Evolutionary conservation across 2,888 invertebrate genomes (phyloP).

Genomic region (Tenodera sinensis): DNA sequence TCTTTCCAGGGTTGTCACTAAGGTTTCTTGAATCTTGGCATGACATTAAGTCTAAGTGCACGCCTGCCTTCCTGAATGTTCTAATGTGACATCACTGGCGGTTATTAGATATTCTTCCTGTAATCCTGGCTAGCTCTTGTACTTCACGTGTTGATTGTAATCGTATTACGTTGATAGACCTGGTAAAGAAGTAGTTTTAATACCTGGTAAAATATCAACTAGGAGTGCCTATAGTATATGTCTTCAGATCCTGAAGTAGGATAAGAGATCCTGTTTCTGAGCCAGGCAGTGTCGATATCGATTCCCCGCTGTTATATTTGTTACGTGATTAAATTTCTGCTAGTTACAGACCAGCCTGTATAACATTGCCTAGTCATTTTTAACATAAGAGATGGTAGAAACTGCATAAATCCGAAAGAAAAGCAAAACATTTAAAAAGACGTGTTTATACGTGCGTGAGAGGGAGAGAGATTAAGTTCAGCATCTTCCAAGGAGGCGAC

Average conservation of each 20-base stretch:
- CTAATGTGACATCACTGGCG: too few relatives aligned
- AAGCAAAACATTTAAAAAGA: too few relatives aligned
- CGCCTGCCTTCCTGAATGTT: too few relatives aligned
- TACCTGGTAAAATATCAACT: not conserved
- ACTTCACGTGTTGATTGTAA: not conserved
- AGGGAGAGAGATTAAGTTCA: too few relatives aligned
- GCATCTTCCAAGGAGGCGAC: too few relatives aligned
- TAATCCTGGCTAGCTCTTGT: not conserved
- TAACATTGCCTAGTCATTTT: not conserved
- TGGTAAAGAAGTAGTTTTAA: not conserved
- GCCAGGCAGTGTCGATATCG: not conserved
- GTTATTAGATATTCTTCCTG: not conserved
- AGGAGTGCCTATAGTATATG: not conserved
- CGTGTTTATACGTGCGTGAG: too few relatives aligned
- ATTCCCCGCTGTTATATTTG: not conserved
- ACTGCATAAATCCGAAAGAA: not conserved
- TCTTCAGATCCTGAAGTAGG: not conserved
- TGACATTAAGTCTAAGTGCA: too few relatives aligned
- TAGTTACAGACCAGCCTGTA: not conserved
- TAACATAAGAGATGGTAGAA: not conserved
- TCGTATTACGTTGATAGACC: not conserved
- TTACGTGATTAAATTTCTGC: not conserved
- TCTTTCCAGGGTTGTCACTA: too few relatives aligned
- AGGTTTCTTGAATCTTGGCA: too few relatives aligned
- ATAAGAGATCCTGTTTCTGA: not conserved